Evolutionary conservation across 1,140 invertebrate species (phyloP), one percentile per base, ranked within the genome.

Genomic region (Lasaia peninsularis): DNA sequence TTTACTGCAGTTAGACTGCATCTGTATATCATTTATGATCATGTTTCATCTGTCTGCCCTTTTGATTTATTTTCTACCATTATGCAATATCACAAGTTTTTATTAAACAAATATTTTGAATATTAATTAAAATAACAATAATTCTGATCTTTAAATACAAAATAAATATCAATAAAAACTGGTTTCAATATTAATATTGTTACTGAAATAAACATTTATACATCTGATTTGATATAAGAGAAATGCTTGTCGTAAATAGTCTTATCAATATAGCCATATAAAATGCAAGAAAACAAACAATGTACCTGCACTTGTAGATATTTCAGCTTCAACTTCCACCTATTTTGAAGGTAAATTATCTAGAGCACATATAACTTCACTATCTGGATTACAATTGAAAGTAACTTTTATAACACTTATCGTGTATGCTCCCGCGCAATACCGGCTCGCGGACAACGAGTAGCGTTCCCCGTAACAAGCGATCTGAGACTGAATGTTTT

Each of bases 401-500:
- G 56, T 65, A 59, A 63, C 51, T 65, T 65, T 70, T 65, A 65
- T 69, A 58, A 66, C 58, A 59, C 70, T 70, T 71, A 69, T 79
- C 80, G 80, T 78, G 53, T 73, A 63, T 77, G 71, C 58, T 73
- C 71, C 69, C 79, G 80, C 80, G 79, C 67, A 75, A 67, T 66
- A 65, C 73, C 71, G 72, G 69, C 66, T 68, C 63, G 37, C 56
- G 35, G 44, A 50, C 51, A 62, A 58, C 71, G 75, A 78, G 80
- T 81, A 66, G 79, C 79, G 76, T 67, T 72, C 78, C 62, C 65
- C 71, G 65, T 74, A 71, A 70, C 80, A 73, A 63, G 69, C 82
- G 78, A 81, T 82, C 73, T 73, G 73, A 71, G 73, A 87, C 84
- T 86, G 82, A 87, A 75, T 76, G 76, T 71, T 75, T 61, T 52